Percentiles rank a stretch among this genome's conserved stretches.
Conservation (phyloP, 1,140 invertebrate genomes). For the Gryllus bimaculatus region DNA sequence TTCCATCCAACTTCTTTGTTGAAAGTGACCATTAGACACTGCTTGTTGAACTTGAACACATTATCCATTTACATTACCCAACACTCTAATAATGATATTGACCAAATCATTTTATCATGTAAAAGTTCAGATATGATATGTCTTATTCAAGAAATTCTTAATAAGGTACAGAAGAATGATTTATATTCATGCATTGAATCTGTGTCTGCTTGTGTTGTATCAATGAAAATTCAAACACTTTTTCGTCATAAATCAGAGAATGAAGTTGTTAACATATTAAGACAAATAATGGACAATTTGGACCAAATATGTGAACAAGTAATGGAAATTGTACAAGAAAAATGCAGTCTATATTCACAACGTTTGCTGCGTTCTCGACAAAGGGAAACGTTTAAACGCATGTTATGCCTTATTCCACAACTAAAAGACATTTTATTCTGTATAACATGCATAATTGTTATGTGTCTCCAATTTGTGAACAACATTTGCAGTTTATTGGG, state of each 20-base stretch:
- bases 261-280: slow-evolving; percentile 15
- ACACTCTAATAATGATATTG: no score
- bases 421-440: not conserved
- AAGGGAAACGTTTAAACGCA: slow-evolving; percentile 12
- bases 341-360: not conserved
- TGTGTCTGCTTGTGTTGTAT: not conserved
- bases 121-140: no score
- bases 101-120: no score
- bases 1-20: slow-evolving; percentile 8
- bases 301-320: slow-evolving; percentile 13
- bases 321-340: slow-evolving; percentile 10
- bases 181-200: no score
- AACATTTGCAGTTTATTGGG: not conserved
- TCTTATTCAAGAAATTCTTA: no score
- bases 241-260: slow-evolving; percentile 15
- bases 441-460: not conserved
- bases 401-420: slow-evolving; percentile 13
- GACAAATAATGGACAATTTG: slow-evolving; percentile 13
- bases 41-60: not conserved
- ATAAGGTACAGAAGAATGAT: not conserved
- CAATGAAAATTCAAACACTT: slow-evolving; percentile 13
- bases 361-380: slow-evolving; percentile 18
- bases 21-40: not conserved
- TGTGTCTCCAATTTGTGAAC: not conserved
- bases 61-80: no score